Conservation (phyloP, 2,888 invertebrate genomes). For the Andricus quercusramuli region DNA sequence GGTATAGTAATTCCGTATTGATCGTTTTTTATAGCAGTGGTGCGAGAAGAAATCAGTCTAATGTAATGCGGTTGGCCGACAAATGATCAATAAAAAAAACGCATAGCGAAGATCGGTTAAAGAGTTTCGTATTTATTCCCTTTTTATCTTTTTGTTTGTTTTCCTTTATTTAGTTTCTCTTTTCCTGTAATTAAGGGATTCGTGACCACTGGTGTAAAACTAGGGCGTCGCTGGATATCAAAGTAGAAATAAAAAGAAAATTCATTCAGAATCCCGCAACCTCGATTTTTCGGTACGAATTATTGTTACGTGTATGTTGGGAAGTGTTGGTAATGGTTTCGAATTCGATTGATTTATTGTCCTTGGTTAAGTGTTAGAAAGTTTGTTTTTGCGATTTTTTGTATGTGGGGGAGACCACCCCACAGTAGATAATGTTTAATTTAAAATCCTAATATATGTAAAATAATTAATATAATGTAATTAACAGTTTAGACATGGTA, state of each 20-base stretch:
- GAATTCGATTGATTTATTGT: neutral
- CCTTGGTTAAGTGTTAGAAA: neutral
- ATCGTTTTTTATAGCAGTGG: conserved; percentile 23
- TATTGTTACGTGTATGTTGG: neutral
- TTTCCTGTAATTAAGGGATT: neutral
- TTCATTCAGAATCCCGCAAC: conserved; percentile 6
- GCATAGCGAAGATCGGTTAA: conserved; percentile 14
- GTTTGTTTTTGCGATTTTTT: neutral
- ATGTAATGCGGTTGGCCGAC: conserved; percentile 59
- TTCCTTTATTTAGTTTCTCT: neutral
- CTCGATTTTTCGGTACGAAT: conserved; percentile 17
- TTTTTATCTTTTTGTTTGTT: neutral
- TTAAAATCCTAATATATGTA: no score
- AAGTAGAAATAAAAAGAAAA: conserved; percentile 23
- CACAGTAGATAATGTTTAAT: no score
- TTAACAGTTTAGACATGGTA: no score
- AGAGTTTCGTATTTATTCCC: neutral
- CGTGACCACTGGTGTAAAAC: conserved; percentile 8
- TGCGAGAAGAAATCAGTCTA: conserved; percentile 58
- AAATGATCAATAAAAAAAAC: conserved; percentile 57
- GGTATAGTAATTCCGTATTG: conserved; percentile 35
- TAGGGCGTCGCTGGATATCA: neutral
- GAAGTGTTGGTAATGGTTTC: neutral
- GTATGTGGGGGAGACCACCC: neutral
- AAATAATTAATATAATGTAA: no score